Percentiles rank a stretch among this genome's conserved stretches.
These are phyloP conservation scores for Cantharis rufa DNA, from an alignment of 2,888 invertebrate species.

Conservation along the genomic window DNA sequence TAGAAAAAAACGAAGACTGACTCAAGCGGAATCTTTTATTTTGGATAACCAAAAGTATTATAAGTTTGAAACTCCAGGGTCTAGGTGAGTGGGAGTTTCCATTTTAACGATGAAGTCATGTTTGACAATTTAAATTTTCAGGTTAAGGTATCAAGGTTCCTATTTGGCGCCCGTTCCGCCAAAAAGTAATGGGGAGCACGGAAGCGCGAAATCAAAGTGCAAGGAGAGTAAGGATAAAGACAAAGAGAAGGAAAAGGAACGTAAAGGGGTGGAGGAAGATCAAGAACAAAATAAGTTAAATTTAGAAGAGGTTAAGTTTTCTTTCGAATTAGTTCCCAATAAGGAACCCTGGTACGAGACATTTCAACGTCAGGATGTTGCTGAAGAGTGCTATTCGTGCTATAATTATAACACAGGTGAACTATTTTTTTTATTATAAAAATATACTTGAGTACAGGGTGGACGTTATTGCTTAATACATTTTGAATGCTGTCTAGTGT, in stretches of 20 bases:
- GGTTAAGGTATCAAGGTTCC: slow-evolving; percentile 54
- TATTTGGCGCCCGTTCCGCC: slow-evolving; percentile 41
- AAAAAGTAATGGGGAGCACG: slow-evolving; percentile 46
- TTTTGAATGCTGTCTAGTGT: too few species aligned
- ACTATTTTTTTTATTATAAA: neutral
- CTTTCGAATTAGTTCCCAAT: slow-evolving; percentile 75
- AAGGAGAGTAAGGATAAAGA: slow-evolving; percentile 23
- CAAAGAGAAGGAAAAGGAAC: slow-evolving; percentile 44
- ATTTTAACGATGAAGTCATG: neutral
- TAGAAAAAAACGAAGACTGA: slow-evolving; percentile 54
- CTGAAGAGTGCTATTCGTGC: slow-evolving; percentile 66
- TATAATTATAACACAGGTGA: slow-evolving; percentile 35
- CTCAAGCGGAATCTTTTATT: slow-evolving; percentile 63
- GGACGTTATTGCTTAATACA: too few species aligned
- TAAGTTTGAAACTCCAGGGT: slow-evolving; percentile 57
- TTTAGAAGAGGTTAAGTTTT: slow-evolving; percentile 69
- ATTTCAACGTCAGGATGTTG: slow-evolving; percentile 75
- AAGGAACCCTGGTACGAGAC: slow-evolving; percentile 81
- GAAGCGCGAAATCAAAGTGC: slow-evolving; percentile 28
- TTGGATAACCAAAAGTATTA: slow-evolving; percentile 65
- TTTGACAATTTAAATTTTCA: slow-evolving; percentile 29
- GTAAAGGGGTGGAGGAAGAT: slow-evolving; percentile 49
- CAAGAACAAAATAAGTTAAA: slow-evolving; percentile 48
- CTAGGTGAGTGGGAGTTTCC: slow-evolving; percentile 47
- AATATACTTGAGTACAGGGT: too few species aligned